Evolutionary conservation across 1,140 invertebrate genomes (phyloP).

Genomic region (Cherax quadricarinatus): DNA sequence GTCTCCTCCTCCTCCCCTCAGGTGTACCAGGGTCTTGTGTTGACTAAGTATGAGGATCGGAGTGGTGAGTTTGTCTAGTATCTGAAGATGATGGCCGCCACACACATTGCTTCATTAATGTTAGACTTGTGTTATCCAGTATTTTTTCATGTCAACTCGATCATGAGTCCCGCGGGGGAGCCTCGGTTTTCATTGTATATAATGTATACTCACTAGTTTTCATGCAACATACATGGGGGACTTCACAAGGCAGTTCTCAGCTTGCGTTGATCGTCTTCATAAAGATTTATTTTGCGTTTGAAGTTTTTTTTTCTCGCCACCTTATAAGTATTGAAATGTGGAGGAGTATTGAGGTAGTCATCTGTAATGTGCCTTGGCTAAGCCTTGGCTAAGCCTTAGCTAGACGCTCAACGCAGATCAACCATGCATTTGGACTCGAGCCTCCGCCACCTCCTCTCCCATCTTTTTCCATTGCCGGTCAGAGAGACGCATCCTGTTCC

Average conservation of each 20-base stretch:
- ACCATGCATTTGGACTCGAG: constrained; percentile 53
- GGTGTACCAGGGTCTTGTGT: not conserved
- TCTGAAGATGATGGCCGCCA: not conserved
- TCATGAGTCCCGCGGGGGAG: not conserved
- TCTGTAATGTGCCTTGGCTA: constrained; percentile 1
- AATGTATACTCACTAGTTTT: not conserved
- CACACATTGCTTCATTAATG: not conserved
- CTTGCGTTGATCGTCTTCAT: not conserved
- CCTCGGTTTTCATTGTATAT: not conserved
- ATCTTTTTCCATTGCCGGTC: not conserved
- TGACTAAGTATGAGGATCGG: not conserved
- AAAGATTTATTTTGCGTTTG: not conserved
- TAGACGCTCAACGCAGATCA: constrained; percentile 40
- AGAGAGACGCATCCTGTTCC: constrained; percentile 7
- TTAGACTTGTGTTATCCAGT: constrained; percentile 11
- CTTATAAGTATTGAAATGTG: not conserved
- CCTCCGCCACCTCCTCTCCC: not conserved
- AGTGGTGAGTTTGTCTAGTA: not conserved
- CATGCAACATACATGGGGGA: not conserved
- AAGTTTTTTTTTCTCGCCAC: not conserved
- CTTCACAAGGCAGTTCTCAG: too few relatives aligned
- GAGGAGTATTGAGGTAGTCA: not conserved
- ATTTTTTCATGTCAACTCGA: constrained; percentile 15
- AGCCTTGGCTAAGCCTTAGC: constrained; percentile 6
- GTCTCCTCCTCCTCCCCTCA: not conserved